Conservation (phyloP, 2,113 vertebrate species). For the Nettapus auritus region DNA sequence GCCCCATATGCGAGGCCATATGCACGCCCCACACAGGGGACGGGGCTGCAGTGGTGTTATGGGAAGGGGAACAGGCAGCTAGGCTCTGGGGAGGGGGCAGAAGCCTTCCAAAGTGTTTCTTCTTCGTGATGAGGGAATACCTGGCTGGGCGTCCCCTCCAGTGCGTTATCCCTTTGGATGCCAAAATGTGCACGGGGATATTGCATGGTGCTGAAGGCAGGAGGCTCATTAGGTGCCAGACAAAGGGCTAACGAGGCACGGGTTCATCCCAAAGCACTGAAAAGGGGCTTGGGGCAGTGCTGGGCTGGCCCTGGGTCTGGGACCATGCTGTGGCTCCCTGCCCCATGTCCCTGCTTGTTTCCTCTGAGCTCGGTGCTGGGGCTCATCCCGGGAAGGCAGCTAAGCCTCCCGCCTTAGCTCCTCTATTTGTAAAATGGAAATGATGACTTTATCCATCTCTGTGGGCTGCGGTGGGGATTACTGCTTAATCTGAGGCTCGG, state of each 20-base stretch:
- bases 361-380: background rate
- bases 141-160: background rate
- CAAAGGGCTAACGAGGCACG: background rate
- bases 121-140: background rate
- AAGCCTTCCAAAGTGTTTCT: background rate
- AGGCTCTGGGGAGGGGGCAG: background rate
- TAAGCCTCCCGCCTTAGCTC: constrained; percentile 13
- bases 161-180: accelerated
- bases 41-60: accelerated
- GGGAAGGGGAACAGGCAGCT: background rate
- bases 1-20: background rate
- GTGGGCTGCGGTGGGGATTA: background rate
- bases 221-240: background rate
- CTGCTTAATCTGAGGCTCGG: background rate
- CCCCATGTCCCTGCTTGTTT: background rate
- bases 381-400: background rate
- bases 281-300: background rate
- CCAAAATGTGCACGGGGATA: too few relatives aligned
- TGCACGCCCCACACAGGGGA: accelerated
- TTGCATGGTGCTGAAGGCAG: accelerated
- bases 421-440: constrained; percentile 33
- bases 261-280: background rate
- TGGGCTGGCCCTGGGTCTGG: background rate
- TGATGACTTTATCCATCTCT: constrained; percentile 14
- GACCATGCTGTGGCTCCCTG: background rate